Evolutionary conservation across 1,140 invertebrate genomes (phyloP).

Genomic region (Formica selysi): DNA sequence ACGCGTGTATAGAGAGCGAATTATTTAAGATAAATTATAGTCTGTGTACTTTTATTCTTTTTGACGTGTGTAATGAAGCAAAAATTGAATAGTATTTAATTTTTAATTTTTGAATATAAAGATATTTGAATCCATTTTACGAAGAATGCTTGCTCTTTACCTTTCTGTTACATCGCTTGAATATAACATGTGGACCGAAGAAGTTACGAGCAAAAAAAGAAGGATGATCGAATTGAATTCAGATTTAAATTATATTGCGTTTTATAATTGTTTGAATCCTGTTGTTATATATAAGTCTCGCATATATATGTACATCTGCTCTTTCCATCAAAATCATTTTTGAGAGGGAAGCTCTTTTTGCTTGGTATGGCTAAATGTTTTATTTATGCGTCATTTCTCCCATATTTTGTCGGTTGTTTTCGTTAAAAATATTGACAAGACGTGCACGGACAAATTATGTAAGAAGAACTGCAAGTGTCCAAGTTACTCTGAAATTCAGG

Average conservation of each 20-base stretch:
- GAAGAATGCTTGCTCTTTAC: neutral
- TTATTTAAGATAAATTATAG: neutral
- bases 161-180: too few species aligned
- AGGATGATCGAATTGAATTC: neutral
- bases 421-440: slow-evolving; percentile 38
- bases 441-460: neutral
- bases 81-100: neutral
- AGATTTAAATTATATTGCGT: slow-evolving; percentile 69
- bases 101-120: neutral
- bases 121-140: neutral
- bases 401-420: neutral
- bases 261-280: slow-evolving; percentile 39
- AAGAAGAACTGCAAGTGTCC: slow-evolving; percentile 4
- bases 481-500: slow-evolving; percentile 22
- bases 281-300: slow-evolving; percentile 47
- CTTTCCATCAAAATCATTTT: slow-evolving; percentile 48
- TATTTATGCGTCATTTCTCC: slow-evolving; percentile 19
- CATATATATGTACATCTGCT: slow-evolving; percentile 24
- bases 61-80: neutral
- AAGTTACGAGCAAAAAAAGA: too few species aligned
- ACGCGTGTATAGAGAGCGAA: neutral
- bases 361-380: neutral
- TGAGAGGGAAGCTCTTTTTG: neutral
- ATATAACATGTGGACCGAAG: too few species aligned
- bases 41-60: neutral